Evolutionary conservation across 2,797 vertebrate genomes (phyloP).

Genomic region (Rhodeus uyekii): DNA sequence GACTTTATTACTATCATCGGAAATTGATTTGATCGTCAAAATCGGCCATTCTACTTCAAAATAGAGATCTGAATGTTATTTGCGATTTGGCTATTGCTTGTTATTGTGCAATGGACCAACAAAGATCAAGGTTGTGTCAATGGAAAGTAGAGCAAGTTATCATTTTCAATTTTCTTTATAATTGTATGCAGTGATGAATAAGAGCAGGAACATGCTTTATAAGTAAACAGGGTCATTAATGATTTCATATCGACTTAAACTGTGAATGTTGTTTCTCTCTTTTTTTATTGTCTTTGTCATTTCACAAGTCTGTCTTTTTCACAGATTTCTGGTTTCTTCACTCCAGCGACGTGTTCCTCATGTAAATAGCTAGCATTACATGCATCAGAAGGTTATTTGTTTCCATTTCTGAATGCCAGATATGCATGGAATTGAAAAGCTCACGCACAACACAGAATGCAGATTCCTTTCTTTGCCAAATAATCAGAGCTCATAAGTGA

Average conservation of each 20-base stretch:
- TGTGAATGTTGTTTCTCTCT: background rate
- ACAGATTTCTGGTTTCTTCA: background rate
- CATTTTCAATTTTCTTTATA: background rate
- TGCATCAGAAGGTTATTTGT: conserved; percentile 23
- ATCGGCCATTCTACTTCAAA: background rate
- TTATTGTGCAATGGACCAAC: background rate
- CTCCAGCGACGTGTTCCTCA: background rate
- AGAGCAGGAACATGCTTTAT: background rate
- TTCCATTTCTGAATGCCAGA: background rate
- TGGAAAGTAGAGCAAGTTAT: background rate
- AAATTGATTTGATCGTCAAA: background rate
- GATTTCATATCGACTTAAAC: background rate
- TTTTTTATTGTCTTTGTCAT: background rate
- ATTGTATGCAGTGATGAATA: background rate
- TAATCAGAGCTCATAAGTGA: background rate
- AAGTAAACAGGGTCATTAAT: background rate
- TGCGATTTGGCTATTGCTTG: background rate
- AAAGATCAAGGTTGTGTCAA: background rate
- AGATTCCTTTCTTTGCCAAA: background rate
- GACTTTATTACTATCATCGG: background rate
- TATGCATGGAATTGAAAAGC: conserved; percentile 6
- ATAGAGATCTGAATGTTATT: background rate
- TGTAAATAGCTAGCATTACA: conserved; percentile 16
- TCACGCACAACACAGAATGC: background rate
- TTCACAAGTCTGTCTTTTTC: conserved; percentile 2